These are phyloP conservation scores for Gavia stellata DNA, from an alignment of 2,113 vertebrate species.

Conservation along the genomic window DNA sequence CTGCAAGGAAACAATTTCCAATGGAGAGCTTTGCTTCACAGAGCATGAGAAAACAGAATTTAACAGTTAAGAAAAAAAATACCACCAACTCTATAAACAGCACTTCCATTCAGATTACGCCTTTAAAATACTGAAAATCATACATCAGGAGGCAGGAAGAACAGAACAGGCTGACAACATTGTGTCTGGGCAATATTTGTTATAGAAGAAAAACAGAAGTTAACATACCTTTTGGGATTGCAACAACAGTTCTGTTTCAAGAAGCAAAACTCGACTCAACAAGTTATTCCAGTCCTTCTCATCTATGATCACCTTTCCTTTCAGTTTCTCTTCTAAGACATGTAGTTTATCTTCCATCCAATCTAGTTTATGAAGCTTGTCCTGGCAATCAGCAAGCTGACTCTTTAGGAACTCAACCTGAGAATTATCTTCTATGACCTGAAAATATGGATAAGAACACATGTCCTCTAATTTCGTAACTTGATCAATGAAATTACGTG, in stretches of 20 bases:
- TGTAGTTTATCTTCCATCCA: slow-evolving; percentile 73
- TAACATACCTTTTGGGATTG: slow-evolving; percentile 69
- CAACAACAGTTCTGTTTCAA: slow-evolving; percentile 85
- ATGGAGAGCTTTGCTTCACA: background rate
- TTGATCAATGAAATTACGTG: background rate
- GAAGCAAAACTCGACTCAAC: slow-evolving; percentile 81
- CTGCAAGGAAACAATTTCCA: background rate
- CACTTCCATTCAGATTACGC: background rate
- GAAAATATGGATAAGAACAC: background rate
- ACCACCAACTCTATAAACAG: background rate
- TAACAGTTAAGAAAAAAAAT: background rate
- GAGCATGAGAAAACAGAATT: background rate
- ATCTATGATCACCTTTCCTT: slow-evolving; percentile 79
- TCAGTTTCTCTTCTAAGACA: slow-evolving; percentile 75
- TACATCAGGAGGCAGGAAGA: background rate
- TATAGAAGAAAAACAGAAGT: background rate
- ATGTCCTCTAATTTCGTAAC: background rate
- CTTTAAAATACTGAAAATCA: background rate
- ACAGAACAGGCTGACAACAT: background rate
- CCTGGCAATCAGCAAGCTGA: slow-evolving; percentile 74
- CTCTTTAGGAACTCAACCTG: slow-evolving; percentile 71
- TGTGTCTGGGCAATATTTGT: background rate
- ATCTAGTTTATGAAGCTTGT: slow-evolving; percentile 69
- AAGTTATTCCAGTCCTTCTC: slow-evolving; percentile 86
- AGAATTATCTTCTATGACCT: slow-evolving; percentile 59